Evolutionary conservation across 2,888 invertebrate species (phyloP).

Genomic region (Pelosia muscerda): DNA sequence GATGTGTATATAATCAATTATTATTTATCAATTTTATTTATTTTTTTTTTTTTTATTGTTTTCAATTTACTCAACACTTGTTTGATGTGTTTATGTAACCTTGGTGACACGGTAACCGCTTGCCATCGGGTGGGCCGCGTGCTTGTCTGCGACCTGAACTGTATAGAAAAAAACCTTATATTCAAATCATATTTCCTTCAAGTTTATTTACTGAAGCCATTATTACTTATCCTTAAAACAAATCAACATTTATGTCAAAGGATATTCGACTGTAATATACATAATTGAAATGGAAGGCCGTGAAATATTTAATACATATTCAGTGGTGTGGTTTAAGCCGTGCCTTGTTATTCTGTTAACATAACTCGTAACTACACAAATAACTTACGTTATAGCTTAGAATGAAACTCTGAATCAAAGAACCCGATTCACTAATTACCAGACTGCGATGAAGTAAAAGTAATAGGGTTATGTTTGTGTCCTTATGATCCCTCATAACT

Average conservation of each 20-base stretch:
- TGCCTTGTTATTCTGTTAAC: conserved; percentile 1
- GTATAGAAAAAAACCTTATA: too few relatives aligned
- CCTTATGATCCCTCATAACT: background rate
- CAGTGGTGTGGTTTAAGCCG: background rate
- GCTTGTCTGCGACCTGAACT: too few relatives aligned
- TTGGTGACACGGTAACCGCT: too few relatives aligned
- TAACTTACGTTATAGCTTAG: background rate
- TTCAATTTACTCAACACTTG: too few relatives aligned
- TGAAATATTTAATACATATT: background rate
- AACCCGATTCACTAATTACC: background rate
- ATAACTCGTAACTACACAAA: background rate
- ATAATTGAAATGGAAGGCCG: conserved; percentile 1
- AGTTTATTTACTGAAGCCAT: background rate
- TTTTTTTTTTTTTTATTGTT: too few relatives aligned
- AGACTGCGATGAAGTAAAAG: background rate
- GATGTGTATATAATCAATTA: too few relatives aligned
- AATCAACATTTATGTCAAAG: conserved; percentile 2
- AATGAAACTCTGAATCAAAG: background rate
- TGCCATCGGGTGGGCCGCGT: too few relatives aligned
- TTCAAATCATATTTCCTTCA: background rate
- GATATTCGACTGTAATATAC: conserved; percentile 3
- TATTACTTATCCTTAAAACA: background rate
- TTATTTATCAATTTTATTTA: too few relatives aligned
- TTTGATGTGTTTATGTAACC: too few relatives aligned
- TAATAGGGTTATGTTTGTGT: background rate